A percentile compares a stretch with the other conserved stretches of the same genome.
Conservation (phyloP, 2,888 invertebrate genomes). For the Mimumesa dahlbomi region DNA sequence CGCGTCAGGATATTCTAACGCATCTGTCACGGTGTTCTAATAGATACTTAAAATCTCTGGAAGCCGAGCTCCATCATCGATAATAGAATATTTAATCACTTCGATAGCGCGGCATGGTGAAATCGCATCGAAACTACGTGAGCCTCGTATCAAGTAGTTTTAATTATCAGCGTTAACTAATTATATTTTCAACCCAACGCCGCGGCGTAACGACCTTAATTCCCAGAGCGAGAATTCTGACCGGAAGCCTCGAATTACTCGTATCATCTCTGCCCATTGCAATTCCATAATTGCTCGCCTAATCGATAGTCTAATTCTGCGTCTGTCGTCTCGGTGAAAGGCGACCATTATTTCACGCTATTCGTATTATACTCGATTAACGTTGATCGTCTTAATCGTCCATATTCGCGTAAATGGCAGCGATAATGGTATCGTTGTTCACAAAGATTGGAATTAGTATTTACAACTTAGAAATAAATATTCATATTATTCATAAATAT, state of each 20-base stretch:
- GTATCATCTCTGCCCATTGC: slow-evolving; percentile 37
- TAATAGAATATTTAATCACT: slow-evolving; percentile 46
- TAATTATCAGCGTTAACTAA: slow-evolving; percentile 46
- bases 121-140: slow-evolving; percentile 39
- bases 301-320: slow-evolving; percentile 55
- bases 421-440: no score
- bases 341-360: no score
- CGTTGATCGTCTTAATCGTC: no score
- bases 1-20: no score
- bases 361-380: no score
- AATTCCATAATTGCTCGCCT: slow-evolving; percentile 52
- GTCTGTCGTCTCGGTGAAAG: no score
- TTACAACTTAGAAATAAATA: no score
- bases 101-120: slow-evolving; percentile 3
- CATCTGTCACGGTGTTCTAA: no score
- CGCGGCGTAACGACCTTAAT: slow-evolving; percentile 22
- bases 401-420: no score
- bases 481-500: no score
- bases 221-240: slow-evolving; percentile 33
- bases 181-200: slow-evolving; percentile 37
- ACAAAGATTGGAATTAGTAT: no score
- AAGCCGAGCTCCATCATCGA: not conserved
- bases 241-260: slow-evolving; percentile 51
- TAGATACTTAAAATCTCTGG: slow-evolving; percentile 10
- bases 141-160: slow-evolving; percentile 39